These are phyloP conservation scores for Tryphoninae sp. DNA, from an alignment of 2,888 invertebrate genomes.

Conservation along the genomic window DNA sequence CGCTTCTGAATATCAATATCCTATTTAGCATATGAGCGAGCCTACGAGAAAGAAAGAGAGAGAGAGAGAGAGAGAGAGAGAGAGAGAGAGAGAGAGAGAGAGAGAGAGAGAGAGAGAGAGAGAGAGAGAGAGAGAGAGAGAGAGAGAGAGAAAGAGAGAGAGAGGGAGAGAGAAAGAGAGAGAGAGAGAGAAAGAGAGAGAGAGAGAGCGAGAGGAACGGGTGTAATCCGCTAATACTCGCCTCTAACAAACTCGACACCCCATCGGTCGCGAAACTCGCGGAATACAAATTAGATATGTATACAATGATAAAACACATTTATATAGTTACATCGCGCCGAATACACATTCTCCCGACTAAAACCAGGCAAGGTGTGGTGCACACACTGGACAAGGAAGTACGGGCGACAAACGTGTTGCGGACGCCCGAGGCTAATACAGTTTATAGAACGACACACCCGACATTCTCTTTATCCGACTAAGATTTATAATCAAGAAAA, in stretches of 20 bases:
- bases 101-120: no score
- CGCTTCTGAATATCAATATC: constrained; percentile 55
- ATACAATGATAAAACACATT: constrained; percentile 40
- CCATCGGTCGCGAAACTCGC: constrained; percentile 43
- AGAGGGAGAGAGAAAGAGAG: not conserved
- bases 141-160: not conserved
- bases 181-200: no score
- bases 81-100: no score
- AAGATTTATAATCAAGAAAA: constrained; percentile 18
- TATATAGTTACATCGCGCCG: constrained; percentile 7
- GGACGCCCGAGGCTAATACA: constrained; percentile 20
- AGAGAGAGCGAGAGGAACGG: not conserved
- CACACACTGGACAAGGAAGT: constrained; percentile 13
- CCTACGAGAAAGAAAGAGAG: not conserved
- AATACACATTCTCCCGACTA: constrained; percentile 15
- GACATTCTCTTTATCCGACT: constrained; percentile 30
- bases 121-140: not conserved
- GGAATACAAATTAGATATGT: constrained; percentile 54
- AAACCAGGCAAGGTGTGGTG: not conserved
- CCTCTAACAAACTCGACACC: constrained; percentile 62
- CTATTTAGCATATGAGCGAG: constrained; percentile 50
- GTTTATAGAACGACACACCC: constrained; percentile 36
- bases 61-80: not conserved
- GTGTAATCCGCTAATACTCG: constrained; percentile 62
- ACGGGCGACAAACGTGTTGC: constrained; percentile 36